phyloP scores from a whole-genome alignment of 2,797 vertebrate species.

The Falco biarmicus region DNA sequence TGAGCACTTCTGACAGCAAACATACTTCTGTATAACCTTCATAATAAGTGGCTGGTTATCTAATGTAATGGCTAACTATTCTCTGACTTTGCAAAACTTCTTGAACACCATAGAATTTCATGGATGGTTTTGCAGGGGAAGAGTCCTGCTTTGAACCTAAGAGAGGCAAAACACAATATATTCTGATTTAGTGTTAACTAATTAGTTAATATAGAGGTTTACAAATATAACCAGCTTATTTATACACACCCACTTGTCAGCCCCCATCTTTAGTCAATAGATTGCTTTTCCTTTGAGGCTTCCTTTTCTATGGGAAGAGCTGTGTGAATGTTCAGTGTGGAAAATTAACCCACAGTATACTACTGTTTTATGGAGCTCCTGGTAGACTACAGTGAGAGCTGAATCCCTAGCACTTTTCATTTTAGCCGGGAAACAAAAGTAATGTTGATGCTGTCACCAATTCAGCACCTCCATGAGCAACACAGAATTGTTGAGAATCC shows the following conservation, averaged over 20 bases:
- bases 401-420: background rate
- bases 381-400: background rate
- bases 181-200: background rate
- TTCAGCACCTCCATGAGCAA: background rate
- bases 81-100: conserved; percentile 4
- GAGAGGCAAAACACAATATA: background rate
- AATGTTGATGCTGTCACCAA: background rate
- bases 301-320: background rate
- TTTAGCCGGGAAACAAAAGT: background rate
- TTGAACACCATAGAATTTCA: background rate
- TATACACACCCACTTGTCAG: background rate
- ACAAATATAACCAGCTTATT: background rate
- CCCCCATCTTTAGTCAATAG: background rate
- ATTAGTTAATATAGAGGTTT: background rate
- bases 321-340: background rate
- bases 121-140: background rate
- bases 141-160: background rate
- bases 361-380: background rate
- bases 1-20: conserved; percentile 2
- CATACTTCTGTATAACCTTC: background rate
- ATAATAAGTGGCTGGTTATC: background rate
- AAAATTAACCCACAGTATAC: background rate
- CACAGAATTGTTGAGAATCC: background rate
- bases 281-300: background rate
- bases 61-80: background rate